phyloP scores from a whole-genome alignment of 1,140 invertebrate genomes.

The Archegozetes longisetosus region DNA sequence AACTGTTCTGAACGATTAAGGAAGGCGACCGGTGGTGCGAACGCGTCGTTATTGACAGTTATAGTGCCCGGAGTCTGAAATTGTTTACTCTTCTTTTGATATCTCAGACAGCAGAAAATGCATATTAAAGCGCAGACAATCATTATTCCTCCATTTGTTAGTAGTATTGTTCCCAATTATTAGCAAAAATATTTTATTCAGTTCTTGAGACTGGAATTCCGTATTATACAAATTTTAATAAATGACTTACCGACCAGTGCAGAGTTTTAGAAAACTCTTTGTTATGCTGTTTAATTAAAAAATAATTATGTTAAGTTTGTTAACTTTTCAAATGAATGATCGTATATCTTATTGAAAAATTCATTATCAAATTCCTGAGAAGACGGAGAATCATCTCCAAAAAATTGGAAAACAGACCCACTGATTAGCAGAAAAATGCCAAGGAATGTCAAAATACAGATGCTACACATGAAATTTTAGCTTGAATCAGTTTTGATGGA shows the following conservation, averaged over 20 bases:
- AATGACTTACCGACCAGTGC: neutral
- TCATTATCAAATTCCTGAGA: no score
- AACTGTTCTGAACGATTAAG: no score
- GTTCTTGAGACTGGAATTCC: no score
- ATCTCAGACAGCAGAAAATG: neutral
- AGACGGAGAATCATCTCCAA: neutral
- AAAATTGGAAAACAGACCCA: neutral
- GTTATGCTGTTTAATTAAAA: neutral
- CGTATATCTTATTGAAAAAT: no score
- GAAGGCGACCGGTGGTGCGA: no score
- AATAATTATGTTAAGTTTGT: no score
- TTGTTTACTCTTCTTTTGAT: neutral
- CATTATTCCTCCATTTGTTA: no score
- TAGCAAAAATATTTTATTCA: no score
- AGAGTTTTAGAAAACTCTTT: neutral
- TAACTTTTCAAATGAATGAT: no score
- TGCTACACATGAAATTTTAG: neutral
- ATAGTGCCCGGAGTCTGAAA: neutral
- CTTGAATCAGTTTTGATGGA: neutral
- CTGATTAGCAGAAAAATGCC: neutral
- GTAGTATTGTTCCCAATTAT: no score
- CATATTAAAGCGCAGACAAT: neutral
- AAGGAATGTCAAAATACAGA: neutral
- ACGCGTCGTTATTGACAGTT: no score
- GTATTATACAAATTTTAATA: neutral